These are phyloP conservation scores for Plebejus anna DNA, from an alignment of 2,888 invertebrate species.

Conservation along the genomic window DNA sequence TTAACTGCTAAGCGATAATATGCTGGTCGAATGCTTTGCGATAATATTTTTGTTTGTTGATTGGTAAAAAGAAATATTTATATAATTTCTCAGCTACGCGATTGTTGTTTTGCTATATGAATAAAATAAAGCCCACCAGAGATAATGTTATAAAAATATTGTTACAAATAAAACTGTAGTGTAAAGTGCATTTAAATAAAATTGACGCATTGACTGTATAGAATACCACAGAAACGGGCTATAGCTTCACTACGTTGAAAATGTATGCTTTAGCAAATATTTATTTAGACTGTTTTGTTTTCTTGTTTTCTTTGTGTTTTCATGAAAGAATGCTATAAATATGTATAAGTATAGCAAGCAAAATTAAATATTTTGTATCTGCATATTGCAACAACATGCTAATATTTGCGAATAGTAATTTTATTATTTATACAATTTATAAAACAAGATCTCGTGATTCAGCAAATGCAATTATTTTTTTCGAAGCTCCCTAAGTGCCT, in stretches of 20 bases:
- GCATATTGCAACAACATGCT: background rate
- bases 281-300: background rate
- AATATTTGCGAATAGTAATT: background rate
- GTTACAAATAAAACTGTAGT: background rate
- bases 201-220: too few relatives aligned
- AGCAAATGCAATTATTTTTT: too few relatives aligned
- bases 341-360: too few relatives aligned
- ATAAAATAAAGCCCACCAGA: background rate
- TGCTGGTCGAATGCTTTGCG: background rate
- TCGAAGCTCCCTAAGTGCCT: too few relatives aligned
- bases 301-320: background rate
- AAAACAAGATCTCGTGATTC: too few relatives aligned
- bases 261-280: background rate
- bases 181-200: too few relatives aligned
- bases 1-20: background rate
- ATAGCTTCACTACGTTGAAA: background rate
- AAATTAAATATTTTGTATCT: background rate
- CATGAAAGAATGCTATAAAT: background rate
- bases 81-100: background rate
- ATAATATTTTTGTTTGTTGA: background rate
- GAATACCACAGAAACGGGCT: background rate
- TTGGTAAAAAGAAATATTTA: background rate
- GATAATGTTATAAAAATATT: background rate
- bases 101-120: background rate
- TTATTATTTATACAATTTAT: too few relatives aligned